Base-by-base conservation (phyloP, 2,888 invertebrate species). In the Azorinus chamasolen region DNA sequence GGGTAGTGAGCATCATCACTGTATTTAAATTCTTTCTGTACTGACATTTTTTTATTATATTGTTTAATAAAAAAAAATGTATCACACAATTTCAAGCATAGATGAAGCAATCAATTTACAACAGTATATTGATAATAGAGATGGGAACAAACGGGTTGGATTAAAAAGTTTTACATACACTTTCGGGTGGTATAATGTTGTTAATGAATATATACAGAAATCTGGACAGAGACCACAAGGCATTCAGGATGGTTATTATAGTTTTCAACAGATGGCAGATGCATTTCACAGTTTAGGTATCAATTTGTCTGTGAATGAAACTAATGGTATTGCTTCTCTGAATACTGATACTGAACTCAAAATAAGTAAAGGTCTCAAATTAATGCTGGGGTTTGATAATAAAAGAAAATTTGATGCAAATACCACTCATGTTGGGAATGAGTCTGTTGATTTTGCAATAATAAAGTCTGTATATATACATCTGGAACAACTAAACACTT, bases 81-180 rank as follows among this genome's bases (percentile, higher is more conserved):
- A 51, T 57, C 68, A 51, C 24, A 46, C 48, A 55, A 18, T 43
- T 41, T 54, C 32, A 39, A 57, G 41, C 10, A 32, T 71, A 64
- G 50, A 64, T 54, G 51, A 69, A n/a, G 59, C 59, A 39, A 62
- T 68, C 22, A 62, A 66, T 46, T 62, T 62, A 37, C 62, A 73
- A 46, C 62, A 66, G 43, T 75, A 69, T 32, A 65, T 75, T 39
- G 65, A 75, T 70, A 75, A 75, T 27, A 68, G 53, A 63, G 24
- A 48, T 53, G 62, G 63, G 22, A 68, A 43, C 24, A 58, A 63
- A 63, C 39, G 43, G 39, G 54, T 74, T 53, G 74, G 74, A 37
- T 46, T 74, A 39, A 68, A 63, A 58, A n/a, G 41, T 58, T 55
- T 73, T 55, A 73, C 55, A 54, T 73, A 73, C 43, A 43, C 43